Evolutionary conservation across 2,113 vertebrate species (phyloP), one percentile per base, ranked within the genome.

Genomic region (Puntigrus tetrazona): DNA sequence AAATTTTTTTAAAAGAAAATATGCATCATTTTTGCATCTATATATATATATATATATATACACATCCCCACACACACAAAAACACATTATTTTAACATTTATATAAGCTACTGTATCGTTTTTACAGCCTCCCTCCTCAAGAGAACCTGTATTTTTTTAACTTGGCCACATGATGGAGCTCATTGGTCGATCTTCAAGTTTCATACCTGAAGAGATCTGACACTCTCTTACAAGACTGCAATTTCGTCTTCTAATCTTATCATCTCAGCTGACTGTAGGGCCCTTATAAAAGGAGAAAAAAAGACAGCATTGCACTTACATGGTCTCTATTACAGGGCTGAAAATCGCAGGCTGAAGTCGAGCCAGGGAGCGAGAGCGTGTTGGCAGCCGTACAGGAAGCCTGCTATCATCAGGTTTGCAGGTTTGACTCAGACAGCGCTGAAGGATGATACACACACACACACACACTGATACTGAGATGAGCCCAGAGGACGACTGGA

Each of bases 311-410:
- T 77, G 14, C 78, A 31, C 45, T 73, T 50, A 83, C 22, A 80
- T 69, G 18, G 38, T 83, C 36, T 87, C 80, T 73, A 87, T 88
- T 86, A 83, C 65, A 18, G 75, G 25, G 59, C 38, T 52, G n/a
- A 72, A 69, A 74, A 73, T 50, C n/a, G 27, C 78, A 43, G 77
- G 7, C 55, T 73, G 67, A 73, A 63, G 20, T n/a, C 10, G 22
- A 20, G 34, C 25, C 65, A 50, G 38, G 25, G 1, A 69, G 22
- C 16, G 43, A 78, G 75, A 80, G 76, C 1, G 45, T 25, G 43
- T 45, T 73, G 82, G 82, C 72, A 65, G 82, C 82, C 16, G 47
- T 73, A 72, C 73, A 84, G 82, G 43, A 52, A 36, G 27, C 61
- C 41, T 84, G 43, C 59, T 77, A 65, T 84, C 82, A 84, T 76